phyloP scores from a whole-genome alignment of 2,113 vertebrate species.

The Cyphomyrus discorhynchus region DNA sequence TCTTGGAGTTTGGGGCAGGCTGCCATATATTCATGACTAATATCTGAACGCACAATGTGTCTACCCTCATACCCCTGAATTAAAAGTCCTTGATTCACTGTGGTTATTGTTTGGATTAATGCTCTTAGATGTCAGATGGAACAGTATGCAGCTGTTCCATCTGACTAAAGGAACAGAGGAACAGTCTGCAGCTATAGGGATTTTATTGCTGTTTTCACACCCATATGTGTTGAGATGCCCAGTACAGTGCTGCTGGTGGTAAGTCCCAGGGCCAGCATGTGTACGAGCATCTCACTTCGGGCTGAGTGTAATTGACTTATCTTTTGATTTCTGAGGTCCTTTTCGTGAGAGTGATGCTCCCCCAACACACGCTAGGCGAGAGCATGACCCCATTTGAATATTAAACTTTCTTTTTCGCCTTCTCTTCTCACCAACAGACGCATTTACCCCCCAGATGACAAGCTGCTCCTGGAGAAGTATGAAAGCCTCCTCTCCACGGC shows the following conservation, averaged over 20 bases:
- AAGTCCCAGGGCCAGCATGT: neutral
- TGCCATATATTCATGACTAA: neutral
- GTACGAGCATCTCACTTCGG: neutral
- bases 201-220: slow-evolving; percentile 25
- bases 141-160: too few relatives aligned
- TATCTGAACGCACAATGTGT: neutral
- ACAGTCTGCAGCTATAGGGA: slow-evolving; percentile 26
- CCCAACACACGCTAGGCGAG: slow-evolving; percentile 26
- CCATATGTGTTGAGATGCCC: neutral
- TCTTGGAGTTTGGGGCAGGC: slow-evolving; percentile 5
- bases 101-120: slow-evolving; percentile 31
- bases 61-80: neutral
- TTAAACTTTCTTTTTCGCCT: slow-evolving; percentile 31
- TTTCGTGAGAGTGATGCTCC: slow-evolving; percentile 11
- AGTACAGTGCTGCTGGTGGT: neutral
- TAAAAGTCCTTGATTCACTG: neutral
- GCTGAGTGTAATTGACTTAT: slow-evolving; percentile 26
- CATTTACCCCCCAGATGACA: slow-evolving; percentile 98
- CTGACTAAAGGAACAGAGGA: slow-evolving; percentile 24
- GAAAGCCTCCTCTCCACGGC: slow-evolving; percentile 86
- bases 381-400: slow-evolving; percentile 27
- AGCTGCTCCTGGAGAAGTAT: slow-evolving; percentile 92
- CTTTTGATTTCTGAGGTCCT: neutral
- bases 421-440: slow-evolving; percentile 65
- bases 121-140: slow-evolving; percentile 4